These are phyloP conservation scores for Allobates femoralis DNA, from an alignment of 2,797 vertebrate species.

Conservation along the genomic window DNA sequence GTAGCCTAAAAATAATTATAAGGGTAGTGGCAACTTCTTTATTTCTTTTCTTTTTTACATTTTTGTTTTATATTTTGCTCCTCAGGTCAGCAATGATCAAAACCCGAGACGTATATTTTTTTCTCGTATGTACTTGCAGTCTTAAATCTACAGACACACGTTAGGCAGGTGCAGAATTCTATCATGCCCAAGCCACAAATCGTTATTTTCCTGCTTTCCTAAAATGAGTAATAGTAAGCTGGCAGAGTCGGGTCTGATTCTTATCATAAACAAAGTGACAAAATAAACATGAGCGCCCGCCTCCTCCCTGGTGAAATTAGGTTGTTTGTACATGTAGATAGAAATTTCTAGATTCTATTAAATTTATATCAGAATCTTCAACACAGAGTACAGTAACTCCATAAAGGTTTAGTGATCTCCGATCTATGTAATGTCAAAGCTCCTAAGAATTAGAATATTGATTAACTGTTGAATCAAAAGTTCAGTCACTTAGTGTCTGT, in stretches of 20 bases:
- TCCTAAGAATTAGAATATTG: slow-evolving; percentile 54
- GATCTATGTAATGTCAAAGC: slow-evolving; percentile 30
- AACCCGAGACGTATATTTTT: not conserved
- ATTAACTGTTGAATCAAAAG: slow-evolving; percentile 54
- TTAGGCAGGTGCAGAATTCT: not conserved
- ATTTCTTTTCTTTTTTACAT: not conserved
- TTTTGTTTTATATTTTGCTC: not conserved
- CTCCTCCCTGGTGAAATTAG: slow-evolving; percentile 21
- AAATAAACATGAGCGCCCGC: slow-evolving; percentile 43
- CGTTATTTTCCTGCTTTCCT: slow-evolving; percentile 13
- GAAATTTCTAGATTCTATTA: slow-evolving; percentile 34
- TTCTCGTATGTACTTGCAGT: not conserved
- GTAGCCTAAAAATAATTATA: not conserved
- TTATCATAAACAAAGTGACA: slow-evolving; percentile 32
- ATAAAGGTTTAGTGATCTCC: slow-evolving; percentile 27
- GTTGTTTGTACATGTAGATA: slow-evolving; percentile 40
- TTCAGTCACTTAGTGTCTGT: slow-evolving; percentile 40
- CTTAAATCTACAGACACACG: not conserved
- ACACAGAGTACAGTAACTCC: slow-evolving; percentile 12
- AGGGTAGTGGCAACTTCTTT: not conserved
- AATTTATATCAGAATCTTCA: slow-evolving; percentile 35
- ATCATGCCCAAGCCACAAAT: not conserved
- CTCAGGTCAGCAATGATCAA: not conserved
- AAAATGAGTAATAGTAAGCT: not conserved
- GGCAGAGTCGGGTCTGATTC: slow-evolving; percentile 22